Percentiles rank a stretch among this genome's conserved stretches.
phyloP scores from a whole-genome alignment of 2,797 vertebrate genomes.

The Diplodus puntazzo region DNA sequence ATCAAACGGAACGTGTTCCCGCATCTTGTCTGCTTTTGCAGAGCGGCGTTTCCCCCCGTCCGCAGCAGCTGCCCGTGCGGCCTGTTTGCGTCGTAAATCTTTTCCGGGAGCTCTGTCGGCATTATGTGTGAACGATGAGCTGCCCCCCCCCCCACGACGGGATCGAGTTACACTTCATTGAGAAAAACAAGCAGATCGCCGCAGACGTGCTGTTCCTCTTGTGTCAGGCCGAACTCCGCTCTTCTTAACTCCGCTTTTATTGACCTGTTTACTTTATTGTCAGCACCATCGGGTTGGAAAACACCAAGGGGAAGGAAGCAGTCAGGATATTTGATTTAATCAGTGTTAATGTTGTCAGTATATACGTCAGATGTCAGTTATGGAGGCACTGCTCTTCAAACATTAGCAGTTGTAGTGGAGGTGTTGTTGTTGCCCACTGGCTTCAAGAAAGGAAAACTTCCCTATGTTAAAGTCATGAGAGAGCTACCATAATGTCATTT shows the following conservation, averaged over 20 bases:
- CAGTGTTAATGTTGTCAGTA: neutral
- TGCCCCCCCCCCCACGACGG: conserved; percentile 8
- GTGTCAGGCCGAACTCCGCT: conserved; percentile 55
- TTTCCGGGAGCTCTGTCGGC: conserved; percentile 35
- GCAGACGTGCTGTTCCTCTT: neutral
- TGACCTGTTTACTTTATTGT: neutral
- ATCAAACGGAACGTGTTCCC: conserved; percentile 62
- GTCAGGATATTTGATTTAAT: neutral
- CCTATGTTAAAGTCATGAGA: neutral
- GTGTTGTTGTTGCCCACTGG: neutral
- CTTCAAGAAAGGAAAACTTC: neutral
- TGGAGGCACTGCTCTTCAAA: neutral
- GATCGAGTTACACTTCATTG: conserved; percentile 87
- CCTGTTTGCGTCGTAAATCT: conserved; percentile 16
- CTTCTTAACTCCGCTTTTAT: too few relatives aligned
- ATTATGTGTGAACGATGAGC: conserved; percentile 75
- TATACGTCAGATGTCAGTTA: neutral
- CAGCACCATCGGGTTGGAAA: accelerated
- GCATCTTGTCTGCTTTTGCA: neutral
- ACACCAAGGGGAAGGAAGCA: neutral
- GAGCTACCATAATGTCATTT: neutral
- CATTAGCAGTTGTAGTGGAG: neutral
- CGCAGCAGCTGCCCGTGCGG: conserved; percentile 7
- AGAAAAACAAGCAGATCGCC: conserved; percentile 82
- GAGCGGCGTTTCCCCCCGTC: neutral